Conservation (phyloP, 2,888 invertebrate genomes). For the Apamea anceps region DNA sequence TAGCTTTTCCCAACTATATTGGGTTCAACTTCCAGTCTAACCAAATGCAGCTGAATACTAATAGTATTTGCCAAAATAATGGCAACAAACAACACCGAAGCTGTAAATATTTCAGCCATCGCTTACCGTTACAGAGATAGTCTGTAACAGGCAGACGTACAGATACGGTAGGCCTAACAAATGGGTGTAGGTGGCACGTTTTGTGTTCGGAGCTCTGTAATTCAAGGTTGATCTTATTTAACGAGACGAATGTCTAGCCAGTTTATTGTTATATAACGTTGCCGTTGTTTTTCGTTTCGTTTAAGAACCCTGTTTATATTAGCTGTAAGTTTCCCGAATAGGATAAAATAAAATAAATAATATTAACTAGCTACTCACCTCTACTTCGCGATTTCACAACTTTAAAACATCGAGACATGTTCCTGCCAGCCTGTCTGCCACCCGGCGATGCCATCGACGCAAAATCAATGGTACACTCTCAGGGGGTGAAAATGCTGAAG, state of each 20-base stretch:
- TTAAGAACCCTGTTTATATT: background rate
- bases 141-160: background rate
- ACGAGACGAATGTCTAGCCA: background rate
- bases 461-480: background rate
- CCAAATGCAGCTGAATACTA: background rate
- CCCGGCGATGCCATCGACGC: no score
- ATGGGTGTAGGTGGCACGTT: background rate
- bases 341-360: background rate
- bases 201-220: background rate
- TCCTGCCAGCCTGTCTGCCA: no score
- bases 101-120: background rate
- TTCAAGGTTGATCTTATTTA: background rate
- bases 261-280: background rate
- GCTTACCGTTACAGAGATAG: conserved; percentile 14
- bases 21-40: background rate
- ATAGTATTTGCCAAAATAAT: background rate
- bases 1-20: background rate
- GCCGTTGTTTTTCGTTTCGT: background rate
- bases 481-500: background rate
- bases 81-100: background rate
- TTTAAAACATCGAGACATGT: background rate
- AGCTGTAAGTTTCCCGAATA: background rate
- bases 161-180: background rate
- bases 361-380: background rate
- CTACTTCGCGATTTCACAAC: background rate